These are phyloP conservation scores for Drosophila pectinifera DNA, from an alignment of 1,140 invertebrate genomes.

Conservation along the genomic window DNA sequence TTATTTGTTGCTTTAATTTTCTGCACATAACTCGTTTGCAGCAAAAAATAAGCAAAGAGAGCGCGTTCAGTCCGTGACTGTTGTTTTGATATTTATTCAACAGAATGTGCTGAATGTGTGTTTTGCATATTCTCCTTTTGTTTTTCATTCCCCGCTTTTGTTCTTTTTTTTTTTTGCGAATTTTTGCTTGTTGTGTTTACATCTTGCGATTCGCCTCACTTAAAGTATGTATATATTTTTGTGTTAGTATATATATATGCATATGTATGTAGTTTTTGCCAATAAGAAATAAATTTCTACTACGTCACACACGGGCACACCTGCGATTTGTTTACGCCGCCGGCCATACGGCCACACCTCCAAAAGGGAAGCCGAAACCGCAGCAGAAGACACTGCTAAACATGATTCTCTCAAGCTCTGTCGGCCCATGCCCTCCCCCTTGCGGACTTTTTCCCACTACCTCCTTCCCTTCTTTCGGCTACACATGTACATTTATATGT, in stretches of 20 bases:
- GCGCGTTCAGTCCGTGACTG: conserved; percentile 30
- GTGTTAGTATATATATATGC: conserved; percentile 21
- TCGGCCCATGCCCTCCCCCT: not conserved
- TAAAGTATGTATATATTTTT: conserved; percentile 17
- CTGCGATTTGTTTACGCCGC: conserved; percentile 37
- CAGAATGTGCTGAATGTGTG: conserved; percentile 23
- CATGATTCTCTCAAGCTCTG: conserved; percentile 1
- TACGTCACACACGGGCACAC: conserved; percentile 17
- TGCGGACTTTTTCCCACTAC: not conserved
- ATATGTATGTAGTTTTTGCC: conserved; percentile 47
- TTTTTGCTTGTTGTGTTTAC: conserved; percentile 68
- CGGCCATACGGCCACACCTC: conserved; percentile 62
- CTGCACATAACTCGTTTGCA: conserved; percentile 48
- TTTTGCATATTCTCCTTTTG: conserved; percentile 42
- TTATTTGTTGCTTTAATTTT: conserved; percentile 27
- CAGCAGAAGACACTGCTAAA: conserved; percentile 26
- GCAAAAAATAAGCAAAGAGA: conserved; percentile 17
- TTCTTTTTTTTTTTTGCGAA: conserved; percentile 32
- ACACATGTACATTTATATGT: not conserved
- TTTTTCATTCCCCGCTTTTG: conserved; percentile 24
- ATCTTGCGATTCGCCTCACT: conserved; percentile 52
- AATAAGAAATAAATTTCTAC: conserved; percentile 39
- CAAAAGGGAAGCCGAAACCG: conserved; percentile 37
- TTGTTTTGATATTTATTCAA: conserved; percentile 39
- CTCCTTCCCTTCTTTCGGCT: not conserved